Evolutionary conservation across 2,888 invertebrate species (phyloP).

Genomic region (Baccha elongata): DNA sequence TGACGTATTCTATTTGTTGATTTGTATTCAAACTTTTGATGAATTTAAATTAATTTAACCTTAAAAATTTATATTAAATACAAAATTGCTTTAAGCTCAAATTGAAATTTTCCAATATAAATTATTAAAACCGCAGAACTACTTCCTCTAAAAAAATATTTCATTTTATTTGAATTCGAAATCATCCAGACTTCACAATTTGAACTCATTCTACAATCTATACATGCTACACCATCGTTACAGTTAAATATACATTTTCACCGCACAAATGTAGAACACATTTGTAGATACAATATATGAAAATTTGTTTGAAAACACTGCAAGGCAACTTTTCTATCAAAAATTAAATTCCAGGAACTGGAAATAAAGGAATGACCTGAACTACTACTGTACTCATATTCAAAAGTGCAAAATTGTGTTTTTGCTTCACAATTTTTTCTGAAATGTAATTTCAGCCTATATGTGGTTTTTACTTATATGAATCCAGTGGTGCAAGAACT

Average conservation of each 20-base stretch:
- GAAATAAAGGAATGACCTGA: slow-evolving; percentile 1
- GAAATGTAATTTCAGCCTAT: background rate
- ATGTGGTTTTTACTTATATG: background rate
- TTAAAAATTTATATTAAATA: too few relatives aligned
- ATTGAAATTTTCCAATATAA: too few relatives aligned
- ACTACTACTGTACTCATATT: background rate
- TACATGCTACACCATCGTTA: background rate
- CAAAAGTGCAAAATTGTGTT: slow-evolving; percentile 9
- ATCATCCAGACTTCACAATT: background rate
- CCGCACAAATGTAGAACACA: slow-evolving; percentile 8
- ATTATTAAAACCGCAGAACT: background rate
- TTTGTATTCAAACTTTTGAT: too few relatives aligned
- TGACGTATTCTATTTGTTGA: too few relatives aligned
- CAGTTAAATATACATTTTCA: background rate
- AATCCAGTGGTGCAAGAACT: slow-evolving; percentile 1
- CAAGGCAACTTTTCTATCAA: background rate
- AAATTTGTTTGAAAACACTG: slow-evolving; percentile 5
- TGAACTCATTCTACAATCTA: background rate
- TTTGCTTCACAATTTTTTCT: background rate
- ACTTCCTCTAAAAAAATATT: background rate
- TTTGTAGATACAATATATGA: slow-evolving; percentile 5
- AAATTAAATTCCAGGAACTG: background rate
- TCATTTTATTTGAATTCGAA: background rate
- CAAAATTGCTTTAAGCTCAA: too few relatives aligned
- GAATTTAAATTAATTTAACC: too few relatives aligned